Percentiles rank a stretch among this genome's conserved stretches.
phyloP scores from a whole-genome alignment of 2,113 vertebrate genomes.

The Kryptolebias marmoratus region DNA sequence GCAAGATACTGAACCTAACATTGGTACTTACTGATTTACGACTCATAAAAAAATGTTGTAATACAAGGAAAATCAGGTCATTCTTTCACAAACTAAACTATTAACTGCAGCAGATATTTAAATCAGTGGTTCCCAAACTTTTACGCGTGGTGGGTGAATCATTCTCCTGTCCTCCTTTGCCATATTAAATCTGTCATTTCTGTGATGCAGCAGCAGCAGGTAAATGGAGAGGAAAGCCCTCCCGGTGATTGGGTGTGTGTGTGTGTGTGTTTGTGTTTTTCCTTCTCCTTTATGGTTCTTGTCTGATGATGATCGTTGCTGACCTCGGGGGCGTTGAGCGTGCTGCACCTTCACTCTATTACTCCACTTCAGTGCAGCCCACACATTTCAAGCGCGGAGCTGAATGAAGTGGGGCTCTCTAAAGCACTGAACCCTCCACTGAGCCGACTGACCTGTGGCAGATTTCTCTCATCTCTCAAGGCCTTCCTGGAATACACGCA shows the following conservation, averaged over 20 bases:
- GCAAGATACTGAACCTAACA: too few relatives aligned
- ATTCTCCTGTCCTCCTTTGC: neutral
- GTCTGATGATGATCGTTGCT: conserved; percentile 61
- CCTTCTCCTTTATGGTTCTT: conserved; percentile 36
- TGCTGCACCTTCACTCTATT: conserved; percentile 61
- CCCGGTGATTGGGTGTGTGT: conserved; percentile 17
- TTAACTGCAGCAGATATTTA: neutral
- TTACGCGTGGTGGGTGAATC: conserved; percentile 2
- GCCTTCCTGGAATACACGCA: conserved; percentile 55
- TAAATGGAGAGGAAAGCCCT: conserved; percentile 29
- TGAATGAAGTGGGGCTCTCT: conserved; percentile 62
- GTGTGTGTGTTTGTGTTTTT: conserved; percentile 1
- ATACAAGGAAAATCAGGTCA: neutral
- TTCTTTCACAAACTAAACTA: neutral
- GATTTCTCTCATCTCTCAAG: conserved; percentile 61
- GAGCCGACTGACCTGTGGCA: conserved; percentile 70
- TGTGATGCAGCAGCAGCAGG: conserved; percentile 12
- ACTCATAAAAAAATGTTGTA: too few relatives aligned
- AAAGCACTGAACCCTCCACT: conserved; percentile 60
- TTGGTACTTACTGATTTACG: too few relatives aligned
- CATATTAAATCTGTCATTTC: conserved; percentile 29
- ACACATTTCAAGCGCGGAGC: conserved; percentile 50
- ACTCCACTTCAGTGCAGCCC: conserved; percentile 71
- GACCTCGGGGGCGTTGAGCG: conserved; percentile 59
- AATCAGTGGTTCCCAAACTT: neutral